Evolutionary conservation across 2,888 invertebrate genomes (phyloP).

Genomic region (Netelia fuscicornis): DNA sequence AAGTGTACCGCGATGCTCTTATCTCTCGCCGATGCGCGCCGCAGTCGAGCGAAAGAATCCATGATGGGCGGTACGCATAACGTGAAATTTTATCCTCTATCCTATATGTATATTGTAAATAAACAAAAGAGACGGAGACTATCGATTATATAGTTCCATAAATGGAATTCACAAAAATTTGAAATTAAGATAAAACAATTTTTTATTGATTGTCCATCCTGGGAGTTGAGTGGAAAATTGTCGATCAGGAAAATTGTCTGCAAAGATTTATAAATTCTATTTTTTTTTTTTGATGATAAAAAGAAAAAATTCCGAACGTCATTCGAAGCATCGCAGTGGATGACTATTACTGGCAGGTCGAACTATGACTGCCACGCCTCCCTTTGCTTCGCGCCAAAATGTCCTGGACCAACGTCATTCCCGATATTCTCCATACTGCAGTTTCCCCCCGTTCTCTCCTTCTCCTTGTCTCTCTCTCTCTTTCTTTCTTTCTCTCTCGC

Average conservation of each 20-base stretch:
- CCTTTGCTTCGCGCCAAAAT: conserved; percentile 28
- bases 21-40: not conserved
- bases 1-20: not conserved
- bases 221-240: too few relatives aligned
- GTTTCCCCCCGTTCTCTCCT: not conserved
- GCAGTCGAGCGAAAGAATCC: not conserved
- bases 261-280: not conserved
- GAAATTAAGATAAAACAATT: too few relatives aligned
- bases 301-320: not conserved
- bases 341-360: conserved; percentile 11
- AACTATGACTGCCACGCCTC: conserved; percentile 7
- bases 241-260: too few relatives aligned
- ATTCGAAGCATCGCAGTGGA: not conserved
- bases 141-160: too few relatives aligned
- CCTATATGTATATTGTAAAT: too few relatives aligned
- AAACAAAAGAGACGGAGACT: too few relatives aligned
- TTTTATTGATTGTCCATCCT: too few relatives aligned
- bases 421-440: conserved; percentile 26
- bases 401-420: conserved; percentile 28
- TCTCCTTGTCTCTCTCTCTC: not conserved
- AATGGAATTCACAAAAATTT: too few relatives aligned
- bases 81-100: too few relatives aligned
- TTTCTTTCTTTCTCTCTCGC: not conserved
- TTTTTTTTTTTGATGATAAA: not conserved
- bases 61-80: too few relatives aligned